Evolutionary conservation across 2,113 vertebrate species (phyloP).

Genomic region (Nycticorax nycticorax): DNA sequence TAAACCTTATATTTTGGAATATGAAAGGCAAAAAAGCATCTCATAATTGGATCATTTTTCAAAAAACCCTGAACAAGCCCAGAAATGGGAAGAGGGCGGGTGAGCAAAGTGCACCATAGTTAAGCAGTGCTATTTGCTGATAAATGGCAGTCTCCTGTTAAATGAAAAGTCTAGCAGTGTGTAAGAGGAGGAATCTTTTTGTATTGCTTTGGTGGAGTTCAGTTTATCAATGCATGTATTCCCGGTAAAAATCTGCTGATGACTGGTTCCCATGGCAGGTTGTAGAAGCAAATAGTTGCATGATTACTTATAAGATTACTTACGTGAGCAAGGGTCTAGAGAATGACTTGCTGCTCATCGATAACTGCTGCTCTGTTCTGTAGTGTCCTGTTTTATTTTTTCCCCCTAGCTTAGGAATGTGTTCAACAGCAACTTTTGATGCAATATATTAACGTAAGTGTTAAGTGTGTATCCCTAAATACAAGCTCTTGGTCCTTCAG

Average conservation of each 20-base stretch:
- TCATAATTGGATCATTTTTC: neutral
- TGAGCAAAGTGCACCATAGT: accelerated
- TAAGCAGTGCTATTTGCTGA: neutral
- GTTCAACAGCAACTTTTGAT: neutral
- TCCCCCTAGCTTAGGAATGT: neutral
- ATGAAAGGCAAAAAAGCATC: neutral
- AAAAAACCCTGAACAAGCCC: neutral
- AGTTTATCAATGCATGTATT: neutral
- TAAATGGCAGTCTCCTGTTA: neutral
- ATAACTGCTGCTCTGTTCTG: neutral
- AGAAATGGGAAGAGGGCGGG: neutral
- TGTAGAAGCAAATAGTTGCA: neutral
- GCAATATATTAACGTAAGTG: neutral
- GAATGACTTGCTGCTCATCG: neutral
- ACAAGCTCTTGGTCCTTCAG: neutral
- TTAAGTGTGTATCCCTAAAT: neutral
- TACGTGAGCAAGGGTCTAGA: neutral
- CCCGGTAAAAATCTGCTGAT: neutral
- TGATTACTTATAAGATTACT: neutral
- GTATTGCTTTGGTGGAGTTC: neutral
- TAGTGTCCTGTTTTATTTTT: neutral
- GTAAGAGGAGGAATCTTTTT: neutral
- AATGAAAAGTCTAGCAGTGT: neutral
- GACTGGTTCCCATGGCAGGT: neutral
- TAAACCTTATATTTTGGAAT: neutral